Conservation (phyloP, 2,888 invertebrate species). For the Panzeria rudis region DNA sequence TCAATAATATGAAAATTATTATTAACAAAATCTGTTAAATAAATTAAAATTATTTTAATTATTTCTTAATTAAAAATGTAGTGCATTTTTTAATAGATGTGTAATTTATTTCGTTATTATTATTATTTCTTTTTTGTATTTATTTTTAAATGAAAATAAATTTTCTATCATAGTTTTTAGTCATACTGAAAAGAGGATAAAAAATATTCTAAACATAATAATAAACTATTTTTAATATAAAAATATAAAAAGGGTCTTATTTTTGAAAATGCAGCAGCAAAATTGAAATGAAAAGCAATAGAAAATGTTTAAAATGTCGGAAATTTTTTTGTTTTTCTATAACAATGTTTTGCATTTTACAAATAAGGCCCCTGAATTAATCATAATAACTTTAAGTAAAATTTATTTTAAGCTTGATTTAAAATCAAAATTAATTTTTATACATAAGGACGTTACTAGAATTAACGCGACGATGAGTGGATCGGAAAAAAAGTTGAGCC, state of each 20-base stretch:
- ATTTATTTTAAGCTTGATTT: not conserved
- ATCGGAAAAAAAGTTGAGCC: no score
- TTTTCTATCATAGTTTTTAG: constrained; percentile 65
- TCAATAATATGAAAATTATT: not conserved
- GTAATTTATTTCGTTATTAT: constrained; percentile 16
- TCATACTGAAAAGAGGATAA: not conserved
- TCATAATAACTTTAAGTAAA: not conserved
- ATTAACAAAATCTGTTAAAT: constrained; percentile 17
- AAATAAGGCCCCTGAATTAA: not conserved
- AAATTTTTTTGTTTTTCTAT: no score
- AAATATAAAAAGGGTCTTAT: constrained; percentile 4
- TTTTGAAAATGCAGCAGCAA: not conserved
- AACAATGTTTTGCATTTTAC: no score
- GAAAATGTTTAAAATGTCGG: no score
- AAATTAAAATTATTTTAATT: constrained; percentile 32
- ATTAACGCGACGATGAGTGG: not conserved
- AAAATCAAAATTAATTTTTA: not conserved
- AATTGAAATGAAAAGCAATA: no score
- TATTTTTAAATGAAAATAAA: constrained; percentile 13
- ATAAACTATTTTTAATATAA: constrained; percentile 20
- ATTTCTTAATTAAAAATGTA: constrained; percentile 57
- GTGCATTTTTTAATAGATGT: constrained; percentile 38
- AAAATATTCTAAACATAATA: not conserved
- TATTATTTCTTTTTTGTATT: constrained; percentile 36
- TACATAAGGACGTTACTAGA: not conserved